phyloP scores from a whole-genome alignment of 1,140 invertebrate genomes.

The Brachionus plicatilis region DNA sequence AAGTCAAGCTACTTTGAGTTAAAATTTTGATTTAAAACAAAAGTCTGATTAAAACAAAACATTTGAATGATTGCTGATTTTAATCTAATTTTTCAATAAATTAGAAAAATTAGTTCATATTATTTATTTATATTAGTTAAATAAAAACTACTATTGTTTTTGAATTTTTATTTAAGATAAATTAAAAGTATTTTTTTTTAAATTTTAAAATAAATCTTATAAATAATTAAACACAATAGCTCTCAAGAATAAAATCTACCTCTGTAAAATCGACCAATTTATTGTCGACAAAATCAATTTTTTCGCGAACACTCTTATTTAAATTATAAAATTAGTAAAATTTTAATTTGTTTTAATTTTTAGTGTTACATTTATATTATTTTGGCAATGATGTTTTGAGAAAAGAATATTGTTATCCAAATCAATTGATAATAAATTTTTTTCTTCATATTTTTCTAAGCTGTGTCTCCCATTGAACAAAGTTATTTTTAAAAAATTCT shows the following conservation, averaged over 20 bases:
- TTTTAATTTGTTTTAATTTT: not conserved
- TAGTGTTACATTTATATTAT: not conserved
- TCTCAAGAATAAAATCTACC: constrained; percentile 15
- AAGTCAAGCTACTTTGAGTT: too few relatives aligned
- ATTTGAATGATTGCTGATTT: too few relatives aligned
- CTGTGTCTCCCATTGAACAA: constrained; percentile 14
- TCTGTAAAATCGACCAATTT: not conserved
- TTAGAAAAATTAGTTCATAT: too few relatives aligned
- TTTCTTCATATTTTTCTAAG: constrained; percentile 3
- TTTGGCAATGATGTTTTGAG: not conserved
- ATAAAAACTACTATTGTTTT: not conserved
- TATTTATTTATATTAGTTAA: too few relatives aligned
- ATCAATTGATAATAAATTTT: not conserved
- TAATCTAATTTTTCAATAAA: too few relatives aligned
- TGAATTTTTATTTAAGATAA: not conserved
- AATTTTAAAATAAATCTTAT: too few relatives aligned
- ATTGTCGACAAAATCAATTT: not conserved
- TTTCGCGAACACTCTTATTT: not conserved
- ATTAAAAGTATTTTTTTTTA: not conserved
- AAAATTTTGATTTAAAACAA: too few relatives aligned
- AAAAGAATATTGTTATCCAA: constrained; percentile 13
- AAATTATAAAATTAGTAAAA: not conserved
- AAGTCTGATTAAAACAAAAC: too few relatives aligned
- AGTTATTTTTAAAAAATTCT: not conserved
- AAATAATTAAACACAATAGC: not conserved